phyloP scores from a whole-genome alignment of 37 sponge, comb jelly and placozoan genomes.

The Theonella swinhoei region DNA sequence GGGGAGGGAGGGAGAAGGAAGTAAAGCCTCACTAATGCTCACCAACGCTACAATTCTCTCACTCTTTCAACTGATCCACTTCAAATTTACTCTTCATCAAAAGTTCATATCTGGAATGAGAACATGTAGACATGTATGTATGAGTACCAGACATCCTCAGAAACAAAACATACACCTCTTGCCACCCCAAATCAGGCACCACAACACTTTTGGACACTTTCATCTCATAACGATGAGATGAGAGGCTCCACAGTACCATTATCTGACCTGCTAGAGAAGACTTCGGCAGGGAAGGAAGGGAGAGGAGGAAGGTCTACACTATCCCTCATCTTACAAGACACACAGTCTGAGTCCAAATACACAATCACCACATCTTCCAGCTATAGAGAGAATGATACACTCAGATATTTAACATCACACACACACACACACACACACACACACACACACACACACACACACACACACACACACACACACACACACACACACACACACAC shows the following conservation, averaged over 20 bases:
- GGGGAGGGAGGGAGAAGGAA: constrained; percentile 17
- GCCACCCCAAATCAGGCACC: background rate
- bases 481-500: no score
- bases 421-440: no score
- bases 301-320: constrained; percentile 13
- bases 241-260: no score
- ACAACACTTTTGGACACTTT: background rate
- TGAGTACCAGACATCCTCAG: background rate
- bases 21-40: no score
- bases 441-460: no score
- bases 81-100: background rate
- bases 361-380: constrained; percentile 54
- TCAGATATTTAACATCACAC: no score
- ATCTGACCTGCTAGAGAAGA: constrained; percentile 45
- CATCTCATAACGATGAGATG: no score
- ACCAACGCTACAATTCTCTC: background rate
- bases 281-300: constrained; percentile 29
- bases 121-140: no score
- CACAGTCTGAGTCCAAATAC: constrained; percentile 51
- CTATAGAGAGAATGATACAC: constrained; percentile 7
- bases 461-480: no score
- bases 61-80: background rate
- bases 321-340: constrained; percentile 23
- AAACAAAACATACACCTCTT: background rate
- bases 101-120: background rate